phyloP scores from a whole-genome alignment of 2,888 invertebrate genomes.

The Pilophorus perplexus region DNA sequence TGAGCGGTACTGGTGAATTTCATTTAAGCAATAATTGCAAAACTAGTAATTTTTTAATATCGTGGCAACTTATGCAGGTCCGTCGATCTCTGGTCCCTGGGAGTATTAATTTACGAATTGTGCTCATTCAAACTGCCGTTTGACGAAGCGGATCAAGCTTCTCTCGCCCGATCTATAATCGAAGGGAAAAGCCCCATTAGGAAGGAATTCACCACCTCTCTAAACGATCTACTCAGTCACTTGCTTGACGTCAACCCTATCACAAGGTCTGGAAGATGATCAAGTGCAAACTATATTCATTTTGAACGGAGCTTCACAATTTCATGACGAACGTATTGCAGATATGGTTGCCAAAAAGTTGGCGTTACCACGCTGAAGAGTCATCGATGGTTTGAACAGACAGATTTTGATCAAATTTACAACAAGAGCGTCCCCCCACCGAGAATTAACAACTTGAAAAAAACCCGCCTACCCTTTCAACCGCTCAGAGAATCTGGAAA shows the following conservation, averaged over 20 bases:
- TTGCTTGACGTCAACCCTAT: slow-evolving; percentile 78
- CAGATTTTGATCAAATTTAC: slow-evolving; percentile 77
- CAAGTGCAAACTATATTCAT: too few relatives aligned
- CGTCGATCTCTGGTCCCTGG: slow-evolving; percentile 96
- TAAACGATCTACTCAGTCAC: slow-evolving; percentile 79
- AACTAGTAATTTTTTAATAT: too few relatives aligned
- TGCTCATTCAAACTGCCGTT: slow-evolving; percentile 92
- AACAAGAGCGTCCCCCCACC: slow-evolving; percentile 66
- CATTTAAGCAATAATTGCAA: too few relatives aligned
- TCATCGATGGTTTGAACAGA: slow-evolving; percentile 80
- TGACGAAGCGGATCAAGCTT: slow-evolving; percentile 69
- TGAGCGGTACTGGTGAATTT: too few relatives aligned
- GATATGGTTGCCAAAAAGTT: slow-evolving; percentile 7
- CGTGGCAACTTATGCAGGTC: too few relatives aligned
- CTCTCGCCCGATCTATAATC: slow-evolving; percentile 91
- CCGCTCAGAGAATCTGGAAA: background rate
- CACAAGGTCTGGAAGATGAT: slow-evolving; percentile 78
- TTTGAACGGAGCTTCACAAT: slow-evolving; percentile 62
- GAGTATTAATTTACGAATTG: slow-evolving; percentile 84
- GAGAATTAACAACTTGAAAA: slow-evolving; percentile 56
- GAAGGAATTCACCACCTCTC: slow-evolving; percentile 72
- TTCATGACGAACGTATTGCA: background rate
- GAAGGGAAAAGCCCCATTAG: slow-evolving; percentile 84
- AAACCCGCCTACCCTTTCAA: background rate
- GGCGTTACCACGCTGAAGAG: slow-evolving; percentile 84